Evolutionary conservation across 2,888 invertebrate genomes (phyloP).

Genomic region (Automeris io): DNA sequence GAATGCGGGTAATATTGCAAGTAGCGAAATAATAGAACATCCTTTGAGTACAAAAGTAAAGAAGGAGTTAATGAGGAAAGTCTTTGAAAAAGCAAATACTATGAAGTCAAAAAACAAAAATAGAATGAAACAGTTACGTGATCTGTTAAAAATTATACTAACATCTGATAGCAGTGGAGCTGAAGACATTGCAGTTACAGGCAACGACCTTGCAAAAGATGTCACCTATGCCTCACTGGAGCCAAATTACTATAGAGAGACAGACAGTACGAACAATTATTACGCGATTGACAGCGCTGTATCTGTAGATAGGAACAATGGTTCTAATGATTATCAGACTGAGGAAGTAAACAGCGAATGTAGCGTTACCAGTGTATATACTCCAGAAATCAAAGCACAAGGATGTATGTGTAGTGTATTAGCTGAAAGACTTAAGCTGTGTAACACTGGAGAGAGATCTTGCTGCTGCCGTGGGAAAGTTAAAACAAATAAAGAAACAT

Average conservation of each 20-base stretch:
- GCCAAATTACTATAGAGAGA: conserved; percentile 33
- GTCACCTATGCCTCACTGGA: conserved; percentile 34
- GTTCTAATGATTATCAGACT: conserved; percentile 23
- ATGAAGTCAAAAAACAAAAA: conserved; percentile 31
- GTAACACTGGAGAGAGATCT: conserved; percentile 18
- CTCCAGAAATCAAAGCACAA: conserved; percentile 14
- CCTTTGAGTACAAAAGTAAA: conserved; percentile 32
- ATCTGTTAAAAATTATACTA: conserved; percentile 41
- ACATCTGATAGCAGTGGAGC: conserved; percentile 43
- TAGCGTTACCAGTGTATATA: conserved; percentile 16
- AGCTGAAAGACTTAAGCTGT: conserved; percentile 35
- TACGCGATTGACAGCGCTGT: conserved; percentile 26
- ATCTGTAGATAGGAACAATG: conserved; percentile 13
- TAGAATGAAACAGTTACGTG: conserved; percentile 30
- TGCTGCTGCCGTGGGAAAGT: conserved; percentile 31
- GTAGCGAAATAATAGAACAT: conserved; percentile 17
- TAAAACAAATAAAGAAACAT: conserved; percentile 30
- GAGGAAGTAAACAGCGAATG: conserved; percentile 23
- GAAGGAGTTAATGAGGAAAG: conserved; percentile 39
- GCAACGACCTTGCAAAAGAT: conserved; percentile 33
- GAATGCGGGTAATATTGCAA: conserved; percentile 18
- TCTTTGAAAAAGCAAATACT: conserved; percentile 36
- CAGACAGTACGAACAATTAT: conserved; percentile 42
- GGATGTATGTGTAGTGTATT: conserved; percentile 42
- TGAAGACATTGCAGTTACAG: conserved; percentile 23